Base-by-base conservation (phyloP, 2,888 invertebrate genomes). In the Onthophagus sagittarius region DNA sequence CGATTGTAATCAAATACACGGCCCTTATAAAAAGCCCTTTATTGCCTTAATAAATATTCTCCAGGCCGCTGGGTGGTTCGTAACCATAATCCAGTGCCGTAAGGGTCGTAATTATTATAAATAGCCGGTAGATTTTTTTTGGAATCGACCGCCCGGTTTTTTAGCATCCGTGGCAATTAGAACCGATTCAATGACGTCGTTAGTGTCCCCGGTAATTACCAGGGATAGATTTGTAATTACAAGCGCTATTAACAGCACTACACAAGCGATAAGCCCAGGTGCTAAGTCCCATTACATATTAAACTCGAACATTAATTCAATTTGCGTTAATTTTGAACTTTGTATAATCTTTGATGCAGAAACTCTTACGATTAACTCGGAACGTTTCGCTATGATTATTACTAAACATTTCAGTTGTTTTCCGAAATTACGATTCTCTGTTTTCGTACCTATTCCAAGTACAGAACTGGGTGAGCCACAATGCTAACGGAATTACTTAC, bases 1-100 rank as follows among this genome's bases (percentile, higher is more conserved):
- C 73, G 69, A 70, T 70, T 73, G 63, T 73, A 70, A 70, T 73
- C 73, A 73, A 73, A 73, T 70, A 73, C 73, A 32, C 23, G 69
- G 70, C 23, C 31, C 71, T 70, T 73, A 69, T 70, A 73, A 70
- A 73, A 73, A 70, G 15, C 70, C 23, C 32, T 73, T 70, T 72
- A 72, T 33, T 72, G 67, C 70, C 73, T 53, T 70, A 14, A 73
- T 73, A 73, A 73, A 73, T 73, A 73, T 70, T 70, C 33, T 70
- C 70, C 39, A 63, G 70, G 32, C 62, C 69, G 23, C 3, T 23
- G 32, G 73, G 23, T 32, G 67, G 62, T 63, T 63, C 63, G 23
- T 23, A 23, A 32, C 53, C 15, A 63, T 73, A 73, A 73, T 73
- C 62, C 67, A 23, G 23, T 23, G 3, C 67, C 32, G 67, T 67